Percentiles rank a stretch among this genome's conserved stretches.
phyloP scores from a whole-genome alignment of 35 echinoderm and acorn worm species.

The Hemicentrotus pulcherrimus region DNA sequence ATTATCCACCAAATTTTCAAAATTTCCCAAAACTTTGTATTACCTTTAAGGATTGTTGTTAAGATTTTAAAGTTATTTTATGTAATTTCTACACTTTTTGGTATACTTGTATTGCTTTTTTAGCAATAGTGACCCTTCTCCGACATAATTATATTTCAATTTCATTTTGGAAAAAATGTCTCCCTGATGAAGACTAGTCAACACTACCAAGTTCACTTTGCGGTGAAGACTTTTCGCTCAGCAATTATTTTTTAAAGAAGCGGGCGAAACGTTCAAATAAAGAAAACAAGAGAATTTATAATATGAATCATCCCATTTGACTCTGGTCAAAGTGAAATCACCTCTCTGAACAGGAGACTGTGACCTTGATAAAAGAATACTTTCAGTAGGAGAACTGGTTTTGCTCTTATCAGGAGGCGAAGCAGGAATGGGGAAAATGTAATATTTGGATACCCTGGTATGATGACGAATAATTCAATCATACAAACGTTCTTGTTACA shows the following conservation, averaged over 20 bases:
- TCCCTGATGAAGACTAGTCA: not conserved
- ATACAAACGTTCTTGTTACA: not conserved
- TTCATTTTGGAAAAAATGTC: not conserved
- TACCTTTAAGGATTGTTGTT: too few species aligned
- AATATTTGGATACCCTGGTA: not conserved
- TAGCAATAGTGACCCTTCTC: too few species aligned
- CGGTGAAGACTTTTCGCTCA: not conserved
- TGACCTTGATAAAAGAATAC: slow-evolving; percentile 11
- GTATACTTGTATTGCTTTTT: too few species aligned
- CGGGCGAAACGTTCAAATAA: not conserved
- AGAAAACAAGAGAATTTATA: slow-evolving; percentile 17
- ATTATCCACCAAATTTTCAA: too few species aligned
- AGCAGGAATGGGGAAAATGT: not conserved
- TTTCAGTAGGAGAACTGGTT: not conserved
- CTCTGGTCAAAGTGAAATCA: slow-evolving; percentile 6
- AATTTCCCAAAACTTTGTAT: too few species aligned
- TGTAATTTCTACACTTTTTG: too few species aligned
- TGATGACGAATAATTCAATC: not conserved
- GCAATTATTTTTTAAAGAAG: not conserved
- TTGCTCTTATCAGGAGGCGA: not conserved
- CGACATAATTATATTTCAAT: too few species aligned
- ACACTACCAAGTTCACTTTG: not conserved
- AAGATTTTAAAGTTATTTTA: too few species aligned
- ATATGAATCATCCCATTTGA: slow-evolving; percentile 29
- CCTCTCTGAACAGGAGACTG: not conserved